Conservation (phyloP, 2,113 vertebrate genomes). For the Pteropus alecto region DNA sequence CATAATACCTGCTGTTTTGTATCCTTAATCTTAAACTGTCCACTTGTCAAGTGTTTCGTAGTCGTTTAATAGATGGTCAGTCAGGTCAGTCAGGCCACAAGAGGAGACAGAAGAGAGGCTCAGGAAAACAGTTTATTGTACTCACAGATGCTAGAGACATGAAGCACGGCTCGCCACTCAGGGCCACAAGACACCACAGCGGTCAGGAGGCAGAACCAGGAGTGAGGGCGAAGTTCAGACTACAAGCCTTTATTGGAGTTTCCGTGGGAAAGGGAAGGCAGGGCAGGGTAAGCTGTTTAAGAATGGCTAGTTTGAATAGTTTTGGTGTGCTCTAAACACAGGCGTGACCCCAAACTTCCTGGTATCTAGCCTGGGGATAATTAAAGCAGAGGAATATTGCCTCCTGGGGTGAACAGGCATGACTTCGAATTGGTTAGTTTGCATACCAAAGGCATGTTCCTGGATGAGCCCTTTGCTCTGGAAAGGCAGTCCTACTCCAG, state of each 20-base stretch:
- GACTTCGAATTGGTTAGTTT: neutral
- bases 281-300: neutral
- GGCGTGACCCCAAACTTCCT: neutral
- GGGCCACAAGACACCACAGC: neutral
- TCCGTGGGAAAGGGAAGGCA: neutral
- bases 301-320: neutral
- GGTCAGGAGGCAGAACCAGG: neutral
- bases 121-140: neutral
- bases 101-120: neutral
- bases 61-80: neutral
- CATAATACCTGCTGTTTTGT: neutral
- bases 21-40: neutral
- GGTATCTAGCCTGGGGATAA: neutral
- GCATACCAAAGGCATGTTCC: neutral
- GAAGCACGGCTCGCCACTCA: accelerated
- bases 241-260: neutral
- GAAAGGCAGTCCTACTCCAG: too few species aligned
- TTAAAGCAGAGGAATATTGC: neutral
- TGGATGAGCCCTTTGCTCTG: neutral
- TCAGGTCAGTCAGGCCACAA: neutral
- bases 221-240: neutral
- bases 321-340: neutral
- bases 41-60: neutral
- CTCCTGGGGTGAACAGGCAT: neutral
- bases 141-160: neutral